Percentiles rank a stretch among this genome's conserved stretches.
Conservation (phyloP, 1,140 invertebrate species). For the Neodiprion fabricii region DNA sequence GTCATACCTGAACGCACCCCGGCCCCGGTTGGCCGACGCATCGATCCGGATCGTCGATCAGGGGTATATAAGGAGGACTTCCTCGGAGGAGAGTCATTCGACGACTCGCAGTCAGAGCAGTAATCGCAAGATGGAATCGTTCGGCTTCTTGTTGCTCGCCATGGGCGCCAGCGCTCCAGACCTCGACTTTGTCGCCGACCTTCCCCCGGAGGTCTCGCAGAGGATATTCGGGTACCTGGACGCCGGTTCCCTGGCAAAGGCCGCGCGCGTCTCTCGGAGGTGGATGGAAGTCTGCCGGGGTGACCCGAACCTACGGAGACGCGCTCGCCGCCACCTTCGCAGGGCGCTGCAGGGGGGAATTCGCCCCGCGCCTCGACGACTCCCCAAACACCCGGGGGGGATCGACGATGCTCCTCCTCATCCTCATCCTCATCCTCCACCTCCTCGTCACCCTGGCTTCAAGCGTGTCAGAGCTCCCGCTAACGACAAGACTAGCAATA, state of each 20-base stretch:
- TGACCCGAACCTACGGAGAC: background rate
- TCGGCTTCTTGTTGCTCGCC: background rate
- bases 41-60: too few species aligned
- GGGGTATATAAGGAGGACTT: background rate
- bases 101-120: too few species aligned
- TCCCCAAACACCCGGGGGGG: too few species aligned
- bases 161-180: background rate
- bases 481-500: too few species aligned
- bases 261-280: background rate
- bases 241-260: slow-evolving; percentile 6
- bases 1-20: too few species aligned
- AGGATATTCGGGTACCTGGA: slow-evolving; percentile 25
- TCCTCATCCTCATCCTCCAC: too few species aligned
- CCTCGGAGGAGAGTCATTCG: too few species aligned
- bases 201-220: slow-evolving; percentile 21
- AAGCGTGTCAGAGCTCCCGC: too few species aligned
- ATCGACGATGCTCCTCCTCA: background rate
- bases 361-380: too few species aligned
- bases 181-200: slow-evolving; percentile 19
- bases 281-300: slow-evolving; percentile 17
- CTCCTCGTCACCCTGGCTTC: too few species aligned
- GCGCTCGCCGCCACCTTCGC: background rate
- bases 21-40: too few species aligned
- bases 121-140: background rate
- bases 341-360: background rate